These are phyloP conservation scores for Pseudotriccus pelzelni DNA, from an alignment of 2,797 vertebrate genomes.

Conservation along the genomic window DNA sequence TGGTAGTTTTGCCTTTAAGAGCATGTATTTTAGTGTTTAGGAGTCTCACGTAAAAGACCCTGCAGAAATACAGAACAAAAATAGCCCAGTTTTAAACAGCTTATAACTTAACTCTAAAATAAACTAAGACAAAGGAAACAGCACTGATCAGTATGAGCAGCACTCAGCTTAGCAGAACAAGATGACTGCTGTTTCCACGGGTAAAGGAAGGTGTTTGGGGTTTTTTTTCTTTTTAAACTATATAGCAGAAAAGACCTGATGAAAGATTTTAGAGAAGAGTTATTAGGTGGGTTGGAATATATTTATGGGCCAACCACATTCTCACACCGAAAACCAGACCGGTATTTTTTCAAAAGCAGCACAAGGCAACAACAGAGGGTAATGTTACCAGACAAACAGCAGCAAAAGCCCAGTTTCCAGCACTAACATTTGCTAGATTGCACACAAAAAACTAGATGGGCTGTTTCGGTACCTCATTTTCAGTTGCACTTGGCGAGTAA, in stretches of 20 bases:
- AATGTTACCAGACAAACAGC: constrained; percentile 41
- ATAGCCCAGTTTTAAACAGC: constrained; percentile 2
- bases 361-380: constrained; percentile 41
- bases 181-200: neutral
- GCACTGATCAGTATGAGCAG: neutral
- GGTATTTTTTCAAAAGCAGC: constrained; percentile 29
- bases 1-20: neutral
- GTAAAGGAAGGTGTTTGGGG: neutral
- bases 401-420: constrained; percentile 27
- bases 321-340: constrained; percentile 20
- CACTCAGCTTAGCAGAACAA: constrained; percentile 49
- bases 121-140: constrained; percentile 35
- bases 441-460: neutral
- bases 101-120: constrained; percentile 42
- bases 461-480: neutral
- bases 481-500: neutral
- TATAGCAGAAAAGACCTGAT: constrained; percentile 17
- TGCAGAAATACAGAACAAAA: constrained; percentile 19
- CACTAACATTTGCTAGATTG: constrained; percentile 17
- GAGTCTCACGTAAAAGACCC: neutral
- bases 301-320: constrained; percentile 1
- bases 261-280: constrained; percentile 34
- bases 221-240: neutral
- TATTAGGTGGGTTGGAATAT: constrained; percentile 45
- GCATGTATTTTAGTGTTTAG: neutral